Evolutionary conservation across 1,140 invertebrate species (phyloP).

Genomic region (Drosophila melanica): DNA sequence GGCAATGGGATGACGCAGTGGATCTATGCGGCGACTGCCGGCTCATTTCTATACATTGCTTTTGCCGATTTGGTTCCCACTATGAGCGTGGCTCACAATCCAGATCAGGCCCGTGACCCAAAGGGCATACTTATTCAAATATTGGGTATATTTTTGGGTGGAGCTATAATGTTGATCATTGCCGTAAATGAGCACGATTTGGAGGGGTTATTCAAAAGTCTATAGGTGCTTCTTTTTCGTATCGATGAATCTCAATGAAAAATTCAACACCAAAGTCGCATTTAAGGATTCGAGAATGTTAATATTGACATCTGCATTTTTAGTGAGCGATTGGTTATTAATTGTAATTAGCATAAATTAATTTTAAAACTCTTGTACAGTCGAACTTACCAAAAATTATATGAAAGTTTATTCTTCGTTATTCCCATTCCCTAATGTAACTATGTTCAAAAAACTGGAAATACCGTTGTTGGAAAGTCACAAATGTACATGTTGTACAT

Average conservation of each 20-base stretch:
- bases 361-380: not conserved
- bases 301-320: not conserved
- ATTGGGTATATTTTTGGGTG: slow-evolving; percentile 88
- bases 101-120: slow-evolving; percentile 83
- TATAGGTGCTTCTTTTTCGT: slow-evolving; percentile 9
- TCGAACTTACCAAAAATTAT: slow-evolving; percentile 3
- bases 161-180: slow-evolving; percentile 90
- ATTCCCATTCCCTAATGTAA: no score
- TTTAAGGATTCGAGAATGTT: not conserved
- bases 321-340: not conserved
- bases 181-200: slow-evolving; percentile 90
- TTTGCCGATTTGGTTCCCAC: slow-evolving; percentile 90
- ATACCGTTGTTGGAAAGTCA: no score
- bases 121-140: slow-evolving; percentile 85
- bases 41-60: slow-evolving; percentile 92
- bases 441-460: no score
- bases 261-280: not conserved
- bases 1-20: slow-evolving; percentile 88
- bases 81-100: slow-evolving; percentile 84
- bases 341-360: not conserved
- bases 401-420: not conserved
- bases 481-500: not conserved
- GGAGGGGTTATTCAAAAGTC: slow-evolving; percentile 85
- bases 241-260: slow-evolving; percentile 33
- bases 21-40: slow-evolving; percentile 92